Percentiles rank a stretch among this genome's conserved stretches.
These are phyloP conservation scores for Synergus itoensis DNA, from an alignment of 2,888 invertebrate species.

Conservation along the genomic window DNA sequence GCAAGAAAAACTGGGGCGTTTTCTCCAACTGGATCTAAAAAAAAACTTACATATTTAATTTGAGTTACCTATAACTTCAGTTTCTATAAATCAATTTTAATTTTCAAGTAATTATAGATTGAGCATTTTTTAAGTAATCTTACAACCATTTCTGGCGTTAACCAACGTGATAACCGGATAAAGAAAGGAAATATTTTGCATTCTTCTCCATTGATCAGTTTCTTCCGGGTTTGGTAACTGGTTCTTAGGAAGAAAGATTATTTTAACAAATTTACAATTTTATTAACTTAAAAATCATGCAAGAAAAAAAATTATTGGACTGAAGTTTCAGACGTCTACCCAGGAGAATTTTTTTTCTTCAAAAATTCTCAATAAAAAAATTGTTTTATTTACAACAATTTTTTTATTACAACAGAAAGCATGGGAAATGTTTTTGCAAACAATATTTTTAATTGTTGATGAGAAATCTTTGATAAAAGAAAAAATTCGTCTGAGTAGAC, in stretches of 20 bases:
- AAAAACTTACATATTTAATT: constrained; percentile 41
- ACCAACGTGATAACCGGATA: constrained; percentile 59
- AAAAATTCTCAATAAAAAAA: no score
- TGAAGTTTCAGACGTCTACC: no score
- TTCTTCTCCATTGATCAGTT: constrained; percentile 49
- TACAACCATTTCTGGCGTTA: constrained; percentile 56
- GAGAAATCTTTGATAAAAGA: neutral
- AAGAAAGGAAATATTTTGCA: constrained; percentile 56
- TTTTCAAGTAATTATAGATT: neutral
- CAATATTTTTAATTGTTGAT: no score
- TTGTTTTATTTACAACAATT: no score
- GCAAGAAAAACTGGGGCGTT: constrained; percentile 54
- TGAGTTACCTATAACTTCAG: neutral
- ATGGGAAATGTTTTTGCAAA: no score
- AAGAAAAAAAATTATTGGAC: no score
- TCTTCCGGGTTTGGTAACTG: constrained; percentile 42
- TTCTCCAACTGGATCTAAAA: constrained; percentile 59
- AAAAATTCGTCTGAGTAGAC: neutral
- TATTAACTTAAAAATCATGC: neutral
- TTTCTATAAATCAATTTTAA: neutral
- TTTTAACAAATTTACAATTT: neutral
- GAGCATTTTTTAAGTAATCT: constrained; percentile 6
- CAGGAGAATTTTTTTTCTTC: no score
- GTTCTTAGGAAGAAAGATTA: neutral
- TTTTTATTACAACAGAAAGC: no score